Percentiles rank a stretch among this genome's conserved stretches.
These are phyloP conservation scores for Eriocheir sinensis DNA, from an alignment of 1,140 invertebrate genomes.

Conservation along the genomic window DNA sequence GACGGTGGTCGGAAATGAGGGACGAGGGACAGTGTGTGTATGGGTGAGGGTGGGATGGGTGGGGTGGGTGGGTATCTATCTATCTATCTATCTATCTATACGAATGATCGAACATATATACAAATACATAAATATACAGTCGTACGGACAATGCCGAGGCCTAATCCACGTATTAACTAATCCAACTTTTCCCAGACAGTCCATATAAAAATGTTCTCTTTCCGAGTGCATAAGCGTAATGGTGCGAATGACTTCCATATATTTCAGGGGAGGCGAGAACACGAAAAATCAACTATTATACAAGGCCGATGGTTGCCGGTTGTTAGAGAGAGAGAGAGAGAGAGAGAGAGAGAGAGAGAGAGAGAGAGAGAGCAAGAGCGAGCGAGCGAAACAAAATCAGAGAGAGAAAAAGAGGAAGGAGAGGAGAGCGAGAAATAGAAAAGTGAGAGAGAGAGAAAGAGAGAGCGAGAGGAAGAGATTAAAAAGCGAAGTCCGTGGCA, in stretches of 20 bases:
- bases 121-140: not conserved
- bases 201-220: not conserved
- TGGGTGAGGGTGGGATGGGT: not conserved
- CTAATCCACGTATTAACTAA: not conserved
- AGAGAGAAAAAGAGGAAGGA: too few species aligned
- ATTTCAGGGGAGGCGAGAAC: not conserved
- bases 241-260: not conserved
- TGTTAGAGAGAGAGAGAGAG: slow-evolving; percentile 35
- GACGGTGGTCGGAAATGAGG: not conserved
- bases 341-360: not conserved
- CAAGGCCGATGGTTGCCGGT: not conserved
- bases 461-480: too few species aligned
- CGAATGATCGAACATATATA: not conserved
- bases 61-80: not conserved
- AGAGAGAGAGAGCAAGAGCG: too few species aligned
- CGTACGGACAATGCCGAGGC: not conserved
- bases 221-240: not conserved
- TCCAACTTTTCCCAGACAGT: not conserved
- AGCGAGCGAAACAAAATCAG: too few species aligned
- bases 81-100: slow-evolving; percentile 19
- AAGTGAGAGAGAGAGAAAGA: too few species aligned
- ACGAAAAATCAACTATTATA: not conserved
- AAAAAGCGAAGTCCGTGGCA: too few species aligned
- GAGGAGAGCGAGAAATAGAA: too few species aligned
- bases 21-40: not conserved